Evolutionary conservation across 2,888 invertebrate genomes (phyloP).

Genomic region (Drosophila anomalata): DNA sequence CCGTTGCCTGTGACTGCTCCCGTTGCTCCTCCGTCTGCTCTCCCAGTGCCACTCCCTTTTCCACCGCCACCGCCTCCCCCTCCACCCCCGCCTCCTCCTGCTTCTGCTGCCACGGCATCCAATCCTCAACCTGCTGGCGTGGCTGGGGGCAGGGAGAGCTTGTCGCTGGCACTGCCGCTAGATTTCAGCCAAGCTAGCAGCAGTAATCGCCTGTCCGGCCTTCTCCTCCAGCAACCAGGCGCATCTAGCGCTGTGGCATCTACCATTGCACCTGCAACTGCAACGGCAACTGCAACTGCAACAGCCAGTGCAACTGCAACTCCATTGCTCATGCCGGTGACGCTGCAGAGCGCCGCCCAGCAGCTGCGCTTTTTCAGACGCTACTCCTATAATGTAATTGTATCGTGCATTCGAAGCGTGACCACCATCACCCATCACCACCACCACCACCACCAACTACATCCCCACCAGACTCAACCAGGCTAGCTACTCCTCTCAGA

Average conservation of each 20-base stretch:
- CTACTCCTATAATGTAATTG: conserved; percentile 83
- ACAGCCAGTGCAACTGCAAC: conserved; percentile 30
- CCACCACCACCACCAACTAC: neutral
- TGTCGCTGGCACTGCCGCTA: conserved; percentile 61
- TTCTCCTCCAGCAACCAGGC: conserved; percentile 29
- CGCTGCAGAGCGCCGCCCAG: conserved; percentile 80
- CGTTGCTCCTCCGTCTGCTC: conserved; percentile 2
- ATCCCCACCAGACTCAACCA: neutral
- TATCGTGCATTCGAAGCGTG: conserved; percentile 78
- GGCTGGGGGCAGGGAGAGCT: conserved; percentile 28
- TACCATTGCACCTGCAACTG: conserved; percentile 2
- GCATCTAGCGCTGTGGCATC: conserved; percentile 13
- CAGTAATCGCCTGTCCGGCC: conserved; percentile 1
- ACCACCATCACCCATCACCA: conserved; percentile 3
- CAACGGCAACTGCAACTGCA: conserved; percentile 16
- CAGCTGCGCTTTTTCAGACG: conserved; percentile 82
- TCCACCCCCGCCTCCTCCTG: conserved; percentile 15
- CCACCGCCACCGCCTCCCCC: neutral
- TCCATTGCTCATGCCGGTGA: conserved; percentile 71
- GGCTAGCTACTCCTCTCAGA: conserved; percentile 5
- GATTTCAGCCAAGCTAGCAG: conserved; percentile 58
- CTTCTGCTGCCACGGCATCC: neutral
- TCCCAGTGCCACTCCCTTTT: neutral
- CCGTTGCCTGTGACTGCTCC: conserved; percentile 24
- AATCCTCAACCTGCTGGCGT: conserved; percentile 1